These are phyloP conservation scores for Rhagoletis pomonella DNA, from an alignment of 1,140 invertebrate genomes.

Conservation along the genomic window DNA sequence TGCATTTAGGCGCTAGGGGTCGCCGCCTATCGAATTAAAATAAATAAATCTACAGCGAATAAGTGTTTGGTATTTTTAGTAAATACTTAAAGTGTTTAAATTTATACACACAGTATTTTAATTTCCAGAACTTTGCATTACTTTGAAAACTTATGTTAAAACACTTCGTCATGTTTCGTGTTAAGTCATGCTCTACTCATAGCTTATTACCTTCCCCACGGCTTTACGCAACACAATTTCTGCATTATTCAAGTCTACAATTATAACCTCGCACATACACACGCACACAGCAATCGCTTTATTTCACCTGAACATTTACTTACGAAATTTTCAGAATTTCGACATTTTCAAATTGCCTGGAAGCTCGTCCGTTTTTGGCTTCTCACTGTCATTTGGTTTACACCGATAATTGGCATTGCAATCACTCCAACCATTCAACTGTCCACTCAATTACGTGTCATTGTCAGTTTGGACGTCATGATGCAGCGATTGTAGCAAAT, in stretches of 20 bases:
- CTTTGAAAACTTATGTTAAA: too few relatives aligned
- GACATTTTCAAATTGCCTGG: neutral
- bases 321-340: constrained; percentile 27
- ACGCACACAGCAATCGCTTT: neutral
- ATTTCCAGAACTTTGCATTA: too few relatives aligned
- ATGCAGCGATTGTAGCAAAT: neutral
- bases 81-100: too few relatives aligned
- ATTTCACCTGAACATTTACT: neutral
- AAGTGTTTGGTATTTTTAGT: too few relatives aligned
- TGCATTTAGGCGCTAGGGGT: too few relatives aligned
- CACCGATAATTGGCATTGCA: neutral
- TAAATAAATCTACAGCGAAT: too few relatives aligned
- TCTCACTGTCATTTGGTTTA: neutral
- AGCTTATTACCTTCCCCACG: too few relatives aligned
- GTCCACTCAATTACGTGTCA: neutral
- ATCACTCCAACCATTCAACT: neutral
- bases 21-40: too few relatives aligned
- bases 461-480: neutral
- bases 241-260: neutral
- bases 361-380: neutral
- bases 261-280: neutral
- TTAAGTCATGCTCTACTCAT: too few relatives aligned
- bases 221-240: too few relatives aligned
- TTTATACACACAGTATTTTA: too few relatives aligned
- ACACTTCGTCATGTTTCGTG: too few relatives aligned